Percentiles rank a stretch among this genome's conserved stretches.
phyloP scores from a whole-genome alignment of 2,888 invertebrate genomes.

The Drosophila barbarae region DNA sequence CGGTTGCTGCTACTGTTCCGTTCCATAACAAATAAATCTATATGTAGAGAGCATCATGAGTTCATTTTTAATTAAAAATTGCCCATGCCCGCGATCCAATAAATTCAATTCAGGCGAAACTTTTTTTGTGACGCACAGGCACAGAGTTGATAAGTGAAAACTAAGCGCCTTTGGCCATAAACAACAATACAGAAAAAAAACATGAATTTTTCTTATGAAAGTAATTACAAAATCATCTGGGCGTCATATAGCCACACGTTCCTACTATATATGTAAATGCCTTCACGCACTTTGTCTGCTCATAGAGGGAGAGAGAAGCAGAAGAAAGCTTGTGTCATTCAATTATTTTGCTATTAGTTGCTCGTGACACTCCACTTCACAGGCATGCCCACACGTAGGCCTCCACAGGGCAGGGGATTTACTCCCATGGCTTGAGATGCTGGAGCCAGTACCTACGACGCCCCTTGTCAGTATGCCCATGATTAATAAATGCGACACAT shows the following conservation, averaged over 20 bases:
- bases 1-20: conserved; percentile 11
- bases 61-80: conserved; percentile 70
- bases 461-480: conserved; percentile 44
- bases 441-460: background rate
- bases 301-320: background rate
- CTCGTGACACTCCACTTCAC: conserved; percentile 59
- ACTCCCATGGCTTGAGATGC: background rate
- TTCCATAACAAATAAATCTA: conserved; percentile 43
- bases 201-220: conserved; percentile 22
- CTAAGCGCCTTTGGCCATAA: conserved; percentile 22
- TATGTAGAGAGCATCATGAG: conserved; percentile 47
- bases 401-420: conserved; percentile 2
- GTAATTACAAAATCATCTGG: conserved; percentile 14
- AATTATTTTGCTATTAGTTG: conserved; percentile 68
- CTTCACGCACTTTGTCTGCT: conserved; percentile 20
- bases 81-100: conserved; percentile 34
- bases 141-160: conserved; percentile 44
- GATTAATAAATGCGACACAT: conserved; percentile 64
- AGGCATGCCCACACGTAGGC: conserved; percentile 51
- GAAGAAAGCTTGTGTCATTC: conserved; percentile 58
- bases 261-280: conserved; percentile 22
- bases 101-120: conserved; percentile 13
- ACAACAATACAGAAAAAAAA: conserved; percentile 4
- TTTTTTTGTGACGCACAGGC: conserved; percentile 41
- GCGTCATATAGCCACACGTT: conserved; percentile 10